Percentiles rank a stretch among this genome's conserved stretches.
phyloP scores from a whole-genome alignment of 2,113 vertebrate species.

The Micronisus gabar region DNA sequence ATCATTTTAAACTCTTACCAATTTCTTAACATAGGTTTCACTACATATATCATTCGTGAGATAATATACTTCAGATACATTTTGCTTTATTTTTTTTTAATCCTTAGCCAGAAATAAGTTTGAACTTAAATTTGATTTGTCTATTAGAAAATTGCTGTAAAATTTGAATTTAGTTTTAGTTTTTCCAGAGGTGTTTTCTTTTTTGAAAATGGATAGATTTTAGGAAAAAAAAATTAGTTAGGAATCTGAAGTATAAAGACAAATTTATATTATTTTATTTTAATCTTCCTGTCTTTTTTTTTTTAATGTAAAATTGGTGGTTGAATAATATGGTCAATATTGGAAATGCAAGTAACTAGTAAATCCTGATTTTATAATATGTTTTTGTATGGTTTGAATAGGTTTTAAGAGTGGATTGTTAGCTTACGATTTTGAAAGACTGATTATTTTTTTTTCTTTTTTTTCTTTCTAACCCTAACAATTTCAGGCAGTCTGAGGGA shows the following conservation, averaged over 20 bases:
- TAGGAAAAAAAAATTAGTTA: not conserved
- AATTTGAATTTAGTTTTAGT: not conserved
- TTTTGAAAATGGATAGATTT: not conserved
- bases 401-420: not conserved
- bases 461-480: not conserved
- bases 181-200: not conserved
- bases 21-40: not conserved
- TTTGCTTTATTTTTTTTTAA: not conserved
- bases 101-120: not conserved
- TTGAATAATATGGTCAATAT: not conserved
- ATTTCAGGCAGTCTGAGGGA: not conserved
- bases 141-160: not conserved
- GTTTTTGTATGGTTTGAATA: not conserved
- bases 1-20: not conserved
- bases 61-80: not conserved
- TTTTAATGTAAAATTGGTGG: not conserved
- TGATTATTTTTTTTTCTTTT: not conserved
- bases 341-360: not conserved
- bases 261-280: not conserved
- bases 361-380: not conserved
- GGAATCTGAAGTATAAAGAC: not conserved
- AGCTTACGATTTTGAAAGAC: not conserved
- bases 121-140: not conserved
- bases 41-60: not conserved
- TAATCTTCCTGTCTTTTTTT: not conserved